Evolutionary conservation across 2,888 invertebrate genomes (phyloP), one percentile per base, ranked within the genome.

Genomic region (Coenonympha arcania): DNA sequence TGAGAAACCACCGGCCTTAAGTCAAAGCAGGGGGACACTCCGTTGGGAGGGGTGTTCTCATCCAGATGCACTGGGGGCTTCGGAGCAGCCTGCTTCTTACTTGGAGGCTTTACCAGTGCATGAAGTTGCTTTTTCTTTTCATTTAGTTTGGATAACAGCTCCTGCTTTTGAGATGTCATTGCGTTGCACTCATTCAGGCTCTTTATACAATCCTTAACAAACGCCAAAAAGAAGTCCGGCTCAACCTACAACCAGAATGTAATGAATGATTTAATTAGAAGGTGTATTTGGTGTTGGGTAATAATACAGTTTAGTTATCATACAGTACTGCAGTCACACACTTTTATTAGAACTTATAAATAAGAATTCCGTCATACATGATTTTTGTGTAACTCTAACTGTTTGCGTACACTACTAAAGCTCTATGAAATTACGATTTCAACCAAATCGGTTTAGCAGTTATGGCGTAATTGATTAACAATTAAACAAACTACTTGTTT

Each of bases 211-310:
- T 90, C 91, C 58, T 91, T 91, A 26, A 94, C 69, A 68, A 93
- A 94, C 56, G 90, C 88, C 36, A 92, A 79, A 68, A 91, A 88
- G 68, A 91, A 92, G 63, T 91, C 90, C 11, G 93, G 91, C 58
- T 91, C 90, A 50, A 91, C 91, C 91, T 91, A 63, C 42, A 45
- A 48, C 9, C 41, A 28, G 19, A 9, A 31, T 44, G 37, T 19
- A 6, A 33, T 13, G 31, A 20, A 43, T 15, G 8, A 43, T 11
- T 8, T 31, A 4, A 43, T 13, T 31, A 8, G 1, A 8, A 11
- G n/a, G 11, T n/a, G n/a, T n/a, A n/a, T n/a, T n/a, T n/a, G n/a
- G n/a, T n/a, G n/a, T n/a, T n/a, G n/a, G n/a, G n/a, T n/a, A n/a
- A n/a, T 36, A 13, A 6, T 20, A 13, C 13, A 22, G 37, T 37